Evolutionary conservation across 1,140 invertebrate species (phyloP).

Genomic region (Dermatophagoides farinae): DNA sequence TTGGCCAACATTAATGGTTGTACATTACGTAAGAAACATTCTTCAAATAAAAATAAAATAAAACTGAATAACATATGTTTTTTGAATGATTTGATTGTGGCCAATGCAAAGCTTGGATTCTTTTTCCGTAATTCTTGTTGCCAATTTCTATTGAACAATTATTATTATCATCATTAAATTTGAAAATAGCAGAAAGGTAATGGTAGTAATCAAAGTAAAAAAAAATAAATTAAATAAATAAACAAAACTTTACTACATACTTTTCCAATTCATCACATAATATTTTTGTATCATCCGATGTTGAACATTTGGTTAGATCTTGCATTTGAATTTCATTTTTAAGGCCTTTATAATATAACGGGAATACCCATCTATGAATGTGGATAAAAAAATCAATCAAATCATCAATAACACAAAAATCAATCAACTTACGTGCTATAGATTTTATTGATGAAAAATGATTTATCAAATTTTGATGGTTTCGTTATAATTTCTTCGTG

Average conservation of each 20-base stretch:
- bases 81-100: constrained; percentile 10
- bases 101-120: constrained; percentile 11
- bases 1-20: constrained; percentile 8
- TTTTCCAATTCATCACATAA: constrained; percentile 6
- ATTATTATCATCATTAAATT: not conserved
- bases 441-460: not conserved
- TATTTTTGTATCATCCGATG: not conserved
- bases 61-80: not conserved
- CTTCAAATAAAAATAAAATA: constrained; percentile 3
- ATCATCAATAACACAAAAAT: constrained; percentile 4
- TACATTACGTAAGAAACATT: not conserved
- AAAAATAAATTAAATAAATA: not conserved
- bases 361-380: constrained; percentile 5
- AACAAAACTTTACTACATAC: not conserved
- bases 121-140: constrained; percentile 3
- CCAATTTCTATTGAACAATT: constrained; percentile 5
- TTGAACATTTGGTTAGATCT: constrained; percentile 3
- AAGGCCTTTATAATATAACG: constrained; percentile 2
- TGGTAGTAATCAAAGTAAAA: no score
- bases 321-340: not conserved
- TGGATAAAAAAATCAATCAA: not conserved
- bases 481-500: not conserved
- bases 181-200: not conserved
- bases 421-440: constrained; percentile 1
- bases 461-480: not conserved